A percentile compares a stretch with the other conserved stretches of the same genome.
Evolutionary conservation across 2,888 invertebrate genomes (phyloP).

Genomic region (Neoaliturus tenellus): DNA sequence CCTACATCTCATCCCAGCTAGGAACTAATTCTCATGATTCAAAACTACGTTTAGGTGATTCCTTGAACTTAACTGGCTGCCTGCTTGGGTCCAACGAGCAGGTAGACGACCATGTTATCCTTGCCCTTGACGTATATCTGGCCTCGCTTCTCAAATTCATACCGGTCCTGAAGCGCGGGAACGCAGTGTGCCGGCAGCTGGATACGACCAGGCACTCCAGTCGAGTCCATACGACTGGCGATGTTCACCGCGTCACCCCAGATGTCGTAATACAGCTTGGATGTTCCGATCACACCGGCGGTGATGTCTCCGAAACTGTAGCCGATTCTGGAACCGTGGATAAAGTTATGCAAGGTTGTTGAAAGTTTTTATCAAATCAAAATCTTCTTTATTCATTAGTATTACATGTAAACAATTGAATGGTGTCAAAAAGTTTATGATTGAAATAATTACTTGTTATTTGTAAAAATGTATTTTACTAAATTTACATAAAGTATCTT

Average conservation of each 20-base stretch:
- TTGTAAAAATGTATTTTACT: too few species aligned
- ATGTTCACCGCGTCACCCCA: slow-evolving; percentile 99
- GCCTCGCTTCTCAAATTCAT: slow-evolving; percentile 94
- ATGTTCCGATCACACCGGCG: slow-evolving; percentile 97
- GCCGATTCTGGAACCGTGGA: slow-evolving; percentile 78
- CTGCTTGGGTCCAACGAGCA: slow-evolving; percentile 73
- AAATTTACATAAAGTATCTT: too few species aligned
- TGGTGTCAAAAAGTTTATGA: too few species aligned
- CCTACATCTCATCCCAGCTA: too few species aligned
- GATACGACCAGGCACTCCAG: slow-evolving; percentile 90
- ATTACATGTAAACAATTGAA: too few species aligned
- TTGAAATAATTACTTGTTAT: too few species aligned
- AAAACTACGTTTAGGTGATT: too few species aligned
- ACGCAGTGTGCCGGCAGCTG: slow-evolving; percentile 89
- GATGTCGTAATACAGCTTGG: slow-evolving; percentile 97
- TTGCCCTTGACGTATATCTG: slow-evolving; percentile 98
- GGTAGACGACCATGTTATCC: slow-evolving; percentile 95
- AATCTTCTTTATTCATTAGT: too few species aligned
- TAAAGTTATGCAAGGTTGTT: too few species aligned
- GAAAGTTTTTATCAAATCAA: too few species aligned
- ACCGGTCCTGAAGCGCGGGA: slow-evolving; percentile 81
- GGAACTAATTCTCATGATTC: too few species aligned
- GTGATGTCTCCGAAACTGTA: slow-evolving; percentile 97
- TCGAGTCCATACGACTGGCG: slow-evolving; percentile 98
- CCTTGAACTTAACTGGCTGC: not conserved